Conservation (phyloP, 2,888 invertebrate genomes). For the Oscheius sp. region DNA sequence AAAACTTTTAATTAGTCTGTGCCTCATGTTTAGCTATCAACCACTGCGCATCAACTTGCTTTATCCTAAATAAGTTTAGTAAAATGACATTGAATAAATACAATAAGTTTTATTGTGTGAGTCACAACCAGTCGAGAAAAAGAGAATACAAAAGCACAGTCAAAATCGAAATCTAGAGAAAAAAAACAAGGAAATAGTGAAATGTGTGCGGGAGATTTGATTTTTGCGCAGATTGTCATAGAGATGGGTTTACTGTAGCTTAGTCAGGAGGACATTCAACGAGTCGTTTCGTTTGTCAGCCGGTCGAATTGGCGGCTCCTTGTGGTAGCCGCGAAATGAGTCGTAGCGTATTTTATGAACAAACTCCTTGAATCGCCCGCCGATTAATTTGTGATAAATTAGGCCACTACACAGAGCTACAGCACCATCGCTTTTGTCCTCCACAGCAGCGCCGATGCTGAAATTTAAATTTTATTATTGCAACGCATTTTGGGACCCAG, state of each 20-base stretch:
- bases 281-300: constrained; percentile 28
- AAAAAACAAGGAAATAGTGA: not conserved
- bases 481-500: no score
- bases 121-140: no score
- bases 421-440: constrained; percentile 34
- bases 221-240: not conserved
- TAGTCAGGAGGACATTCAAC: constrained; percentile 38
- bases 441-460: constrained; percentile 26
- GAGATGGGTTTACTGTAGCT: constrained; percentile 2
- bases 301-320: constrained; percentile 41
- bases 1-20: no score
- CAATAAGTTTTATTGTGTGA: no score
- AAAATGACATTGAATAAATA: no score
- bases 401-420: constrained; percentile 37
- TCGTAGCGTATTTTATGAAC: constrained; percentile 41
- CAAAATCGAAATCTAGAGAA: not conserved
- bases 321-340: constrained; percentile 43
- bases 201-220: not conserved
- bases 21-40: no score
- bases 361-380: constrained; percentile 31
- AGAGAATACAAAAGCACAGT: no score
- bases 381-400: constrained; percentile 33
- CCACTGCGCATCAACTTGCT: no score
- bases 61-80: no score
- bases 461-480: not conserved